Evolutionary conservation across 2,797 vertebrate genomes (phyloP), one percentile per base, ranked within the genome.

Genomic region (Brachymystax lenok): DNA sequence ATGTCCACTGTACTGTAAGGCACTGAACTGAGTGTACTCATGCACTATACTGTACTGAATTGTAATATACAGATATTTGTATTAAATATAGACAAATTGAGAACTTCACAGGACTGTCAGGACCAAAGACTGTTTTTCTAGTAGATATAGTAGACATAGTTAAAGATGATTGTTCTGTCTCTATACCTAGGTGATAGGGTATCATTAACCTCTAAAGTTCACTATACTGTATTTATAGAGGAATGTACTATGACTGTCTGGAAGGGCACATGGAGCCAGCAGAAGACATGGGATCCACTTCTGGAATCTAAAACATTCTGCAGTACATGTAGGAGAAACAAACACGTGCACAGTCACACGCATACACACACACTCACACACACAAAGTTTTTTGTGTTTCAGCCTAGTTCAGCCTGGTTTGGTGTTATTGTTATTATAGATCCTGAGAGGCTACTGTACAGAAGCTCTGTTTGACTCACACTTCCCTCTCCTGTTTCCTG

Each of bases 401-500:
- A 19, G 19, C 68, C 28, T 30, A 6, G 54, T 56, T 56, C 19
- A n/a, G 54, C 17, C 19, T 40, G 17, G 19, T 5, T 35, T 28
- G 30, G 67, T 69, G 16, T 19, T 21, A 24, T n/a, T 69, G 68
- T 69, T 24, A 13, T 69, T 46, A 46, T 19, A 46, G 40, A 13
- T 46, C 10, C 40, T 46, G 10, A 46, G 68, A 69, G 35, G 35
- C 68, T n/a, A 5, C 21, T 63, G 7, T 21, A 63, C 61, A 63
- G 61, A n/a, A 21, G 21, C 68, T 69, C 2, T 46, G 16, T 35
- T 19, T 69, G 64, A 14, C 64, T 28, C 64, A 67, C 64, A 46
- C 14, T 77, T 52, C 80, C 76, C 59, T 80, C 82, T 84, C 77
- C 82, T 79, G 82, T 74, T 89, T 80, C 86, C 84, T 66, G 64